Percentiles rank a stretch among this genome's conserved stretches.
These are phyloP conservation scores for Fistularia tabacaria DNA, from an alignment of 2,797 vertebrate species.

Conservation along the genomic window DNA sequence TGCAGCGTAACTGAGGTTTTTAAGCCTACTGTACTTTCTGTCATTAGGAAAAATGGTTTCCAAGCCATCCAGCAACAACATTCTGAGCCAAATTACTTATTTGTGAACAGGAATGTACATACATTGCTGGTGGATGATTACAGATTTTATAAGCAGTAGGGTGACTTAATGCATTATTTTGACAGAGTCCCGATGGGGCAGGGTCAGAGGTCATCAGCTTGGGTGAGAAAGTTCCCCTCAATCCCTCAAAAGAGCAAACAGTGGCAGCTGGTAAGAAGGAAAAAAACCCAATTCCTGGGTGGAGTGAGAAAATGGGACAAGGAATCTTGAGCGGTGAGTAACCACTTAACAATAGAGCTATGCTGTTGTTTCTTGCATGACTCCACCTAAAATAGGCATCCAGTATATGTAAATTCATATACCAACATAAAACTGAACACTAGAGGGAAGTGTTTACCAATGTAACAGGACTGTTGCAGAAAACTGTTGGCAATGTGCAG, in stretches of 20 bases:
- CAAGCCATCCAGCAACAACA: too few species aligned
- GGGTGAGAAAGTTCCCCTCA: conserved; percentile 77
- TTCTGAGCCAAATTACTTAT: too few species aligned
- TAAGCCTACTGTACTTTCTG: too few species aligned
- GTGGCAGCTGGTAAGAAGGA: conserved; percentile 56
- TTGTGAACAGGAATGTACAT: too few species aligned
- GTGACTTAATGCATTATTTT: conserved; percentile 2
- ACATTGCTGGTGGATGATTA: too few species aligned
- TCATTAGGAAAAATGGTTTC: too few species aligned
- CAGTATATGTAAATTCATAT: not conserved
- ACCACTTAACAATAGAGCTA: not conserved
- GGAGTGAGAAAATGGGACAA: conserved; percentile 92
- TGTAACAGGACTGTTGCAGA: not conserved
- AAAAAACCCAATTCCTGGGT: conserved; percentile 75
- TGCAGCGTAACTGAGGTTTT: too few species aligned
- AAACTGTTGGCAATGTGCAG: not conserved
- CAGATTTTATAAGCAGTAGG: too few species aligned
- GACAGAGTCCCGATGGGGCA: conserved; percentile 72
- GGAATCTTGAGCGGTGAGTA: conserved; percentile 85
- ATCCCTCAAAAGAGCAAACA: conserved; percentile 25
- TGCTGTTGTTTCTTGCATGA: too few species aligned
- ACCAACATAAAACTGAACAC: conserved; percentile 19
- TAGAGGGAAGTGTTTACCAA: conserved; percentile 37
- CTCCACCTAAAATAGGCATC: not conserved
- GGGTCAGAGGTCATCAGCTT: conserved; percentile 74